Evolutionary conservation across 2,888 invertebrate genomes (phyloP), one percentile per base, ranked within the genome.

Genomic region (Neoascia interrupta): DNA sequence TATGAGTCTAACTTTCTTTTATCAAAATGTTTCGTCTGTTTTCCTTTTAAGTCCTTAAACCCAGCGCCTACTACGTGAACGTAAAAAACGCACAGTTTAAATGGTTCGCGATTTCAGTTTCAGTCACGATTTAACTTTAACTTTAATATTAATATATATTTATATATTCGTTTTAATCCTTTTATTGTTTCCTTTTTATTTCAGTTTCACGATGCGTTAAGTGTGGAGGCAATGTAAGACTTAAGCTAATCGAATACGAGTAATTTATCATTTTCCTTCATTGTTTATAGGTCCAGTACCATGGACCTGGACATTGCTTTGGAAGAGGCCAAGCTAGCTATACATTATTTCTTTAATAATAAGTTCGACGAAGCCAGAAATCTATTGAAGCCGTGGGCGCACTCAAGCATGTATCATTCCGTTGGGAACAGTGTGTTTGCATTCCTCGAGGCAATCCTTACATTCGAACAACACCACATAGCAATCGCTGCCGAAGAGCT

Each of bases 321-420:
- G 81, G 91, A 91, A 56, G 96, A 97, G 84, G 93, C 95, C 10
- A 93, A 93, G 85, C 88, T 91, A 54, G 96, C 97, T 0, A 92
- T 97, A n/a, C 91, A 94, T 85, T 93, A 93, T 83, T 98, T 98
- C 88, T 96, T 98, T 87, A 97, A 97, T 88, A 98, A 98, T 87
- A 93, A 95, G 85, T 95, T 97, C 82, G 90, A 92, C 8, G 93
- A 95, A 84, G 97, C 98, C 0, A 92, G 92, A 87, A 91, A 91
- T 60, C 90, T 95, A 69, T 92, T 97, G 91, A 91, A 92, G 83
- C 96, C 96, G 68, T 94, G 94, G 96, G 92, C 95, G 3, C 91
- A 92, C 49, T 91, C 91, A 43, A 97, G 97, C 75, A 92, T 98
- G 90, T 98, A 98, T 86, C 98, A 98, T 89, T 94, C 97, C 1